Evolutionary conservation across 1,140 invertebrate species (phyloP).

Genomic region (Aporrectodea caliginosa): DNA sequence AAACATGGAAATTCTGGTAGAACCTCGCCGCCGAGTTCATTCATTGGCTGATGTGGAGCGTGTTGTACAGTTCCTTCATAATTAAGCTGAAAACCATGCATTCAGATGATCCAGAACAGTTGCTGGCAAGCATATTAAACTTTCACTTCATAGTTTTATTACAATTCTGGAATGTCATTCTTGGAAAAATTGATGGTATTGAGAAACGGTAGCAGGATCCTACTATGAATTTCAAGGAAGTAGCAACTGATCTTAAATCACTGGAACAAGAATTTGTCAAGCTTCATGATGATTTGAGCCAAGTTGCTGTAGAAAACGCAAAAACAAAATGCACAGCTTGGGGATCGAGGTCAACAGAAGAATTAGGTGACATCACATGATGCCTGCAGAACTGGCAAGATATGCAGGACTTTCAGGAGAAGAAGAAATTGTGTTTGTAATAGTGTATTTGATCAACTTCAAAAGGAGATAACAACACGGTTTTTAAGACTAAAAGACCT

Average conservation of each 20-base stretch:
- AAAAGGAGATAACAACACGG: constrained; percentile 21
- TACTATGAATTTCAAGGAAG: constrained; percentile 25
- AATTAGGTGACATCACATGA: constrained; percentile 18
- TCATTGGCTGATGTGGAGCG: no score
- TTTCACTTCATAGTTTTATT: no score
- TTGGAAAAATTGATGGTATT: no score
- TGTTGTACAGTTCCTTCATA: no score
- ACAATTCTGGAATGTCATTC: no score
- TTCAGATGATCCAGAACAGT: no score
- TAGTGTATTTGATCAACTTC: constrained; percentile 30
- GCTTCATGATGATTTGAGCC: constrained; percentile 17
- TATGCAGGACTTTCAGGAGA: constrained; percentile 21
- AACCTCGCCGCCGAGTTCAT: no score
- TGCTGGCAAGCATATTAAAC: no score
- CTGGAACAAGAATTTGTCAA: constrained; percentile 22
- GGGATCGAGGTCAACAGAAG: constrained; percentile 14
- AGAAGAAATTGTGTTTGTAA: constrained; percentile 31
- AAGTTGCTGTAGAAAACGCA: constrained; percentile 25
- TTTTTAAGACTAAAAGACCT: constrained; percentile 23
- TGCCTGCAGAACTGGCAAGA: constrained; percentile 25
- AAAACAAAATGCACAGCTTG: constrained; percentile 15
- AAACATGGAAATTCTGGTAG: no score
- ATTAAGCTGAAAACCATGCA: no score
- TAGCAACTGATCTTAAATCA: constrained; percentile 22
- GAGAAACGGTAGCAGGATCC: no score